phyloP scores from a whole-genome alignment of 1,140 invertebrate genomes.

The Mamestra configurata region DNA sequence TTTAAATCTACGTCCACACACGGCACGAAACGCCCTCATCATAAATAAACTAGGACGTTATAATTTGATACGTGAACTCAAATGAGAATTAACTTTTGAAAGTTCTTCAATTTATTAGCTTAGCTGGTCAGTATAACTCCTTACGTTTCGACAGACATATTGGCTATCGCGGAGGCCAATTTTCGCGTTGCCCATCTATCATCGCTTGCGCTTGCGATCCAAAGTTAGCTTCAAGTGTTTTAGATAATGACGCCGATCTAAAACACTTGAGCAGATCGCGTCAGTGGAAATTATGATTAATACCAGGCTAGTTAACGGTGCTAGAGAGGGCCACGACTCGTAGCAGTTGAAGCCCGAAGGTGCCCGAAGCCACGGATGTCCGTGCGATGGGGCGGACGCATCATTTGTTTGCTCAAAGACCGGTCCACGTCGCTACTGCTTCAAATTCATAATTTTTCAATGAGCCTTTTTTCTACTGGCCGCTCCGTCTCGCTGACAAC shows the following conservation, averaged over 20 bases:
- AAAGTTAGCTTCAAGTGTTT: slow-evolving; percentile 70
- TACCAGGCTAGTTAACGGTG: slow-evolving; percentile 79
- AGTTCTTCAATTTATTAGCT: slow-evolving; percentile 78
- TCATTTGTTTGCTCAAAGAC: slow-evolving; percentile 70
- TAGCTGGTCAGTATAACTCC: slow-evolving; percentile 58
- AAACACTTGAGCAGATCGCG: slow-evolving; percentile 82
- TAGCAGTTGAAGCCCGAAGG: slow-evolving; percentile 31
- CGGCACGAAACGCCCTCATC: not conserved
- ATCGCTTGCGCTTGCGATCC: slow-evolving; percentile 61
- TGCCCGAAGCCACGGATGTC: slow-evolving; percentile 66
- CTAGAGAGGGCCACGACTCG: slow-evolving; percentile 56
- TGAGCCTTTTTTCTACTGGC: slow-evolving; percentile 63
- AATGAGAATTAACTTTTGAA: slow-evolving; percentile 50
- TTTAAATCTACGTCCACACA: slow-evolving; percentile 6
- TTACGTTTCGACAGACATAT: slow-evolving; percentile 66
- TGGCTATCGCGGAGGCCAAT: slow-evolving; percentile 56
- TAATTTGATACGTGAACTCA: slow-evolving; percentile 32
- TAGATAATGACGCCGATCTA: slow-evolving; percentile 80
- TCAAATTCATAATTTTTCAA: slow-evolving; percentile 80
- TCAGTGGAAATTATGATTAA: slow-evolving; percentile 85
- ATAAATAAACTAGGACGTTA: slow-evolving; percentile 21
- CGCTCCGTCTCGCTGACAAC: slow-evolving; percentile 77
- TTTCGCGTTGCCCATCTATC: slow-evolving; percentile 70
- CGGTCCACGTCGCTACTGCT: slow-evolving; percentile 73
- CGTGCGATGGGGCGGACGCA: slow-evolving; percentile 53